These are phyloP conservation scores for Lethenteron reissneri DNA, from an alignment of 2,113 vertebrate species.

Conservation along the genomic window DNA sequence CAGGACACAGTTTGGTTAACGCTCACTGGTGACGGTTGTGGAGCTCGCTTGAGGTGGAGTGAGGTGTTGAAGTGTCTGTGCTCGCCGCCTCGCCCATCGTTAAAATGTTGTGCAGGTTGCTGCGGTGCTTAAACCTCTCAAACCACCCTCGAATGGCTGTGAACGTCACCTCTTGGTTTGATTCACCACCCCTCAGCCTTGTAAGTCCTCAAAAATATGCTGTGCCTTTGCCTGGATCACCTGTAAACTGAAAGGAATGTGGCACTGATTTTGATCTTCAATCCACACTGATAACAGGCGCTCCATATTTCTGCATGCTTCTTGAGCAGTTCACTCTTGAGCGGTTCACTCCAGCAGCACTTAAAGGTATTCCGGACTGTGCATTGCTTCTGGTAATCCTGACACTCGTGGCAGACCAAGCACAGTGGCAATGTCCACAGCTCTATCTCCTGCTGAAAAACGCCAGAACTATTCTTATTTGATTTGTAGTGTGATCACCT, in stretches of 20 bases:
- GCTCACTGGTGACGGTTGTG: too few species aligned
- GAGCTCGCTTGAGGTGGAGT: too few species aligned
- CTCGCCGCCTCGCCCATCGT: not conserved
- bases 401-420: too few species aligned
- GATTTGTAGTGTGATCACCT: too few species aligned
- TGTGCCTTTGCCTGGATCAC: constrained; percentile 1
- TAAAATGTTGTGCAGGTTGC: not conserved
- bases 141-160: constrained; percentile 5
- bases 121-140: not conserved
- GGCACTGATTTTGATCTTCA: not conserved
- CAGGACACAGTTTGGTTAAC: too few species aligned
- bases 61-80: not conserved
- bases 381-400: too few species aligned
- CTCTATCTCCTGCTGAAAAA: too few species aligned
- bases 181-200: not conserved
- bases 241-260: not conserved
- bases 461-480: too few species aligned
- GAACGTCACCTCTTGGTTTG: not conserved
- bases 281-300: not conserved
- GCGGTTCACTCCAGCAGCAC: too few species aligned
- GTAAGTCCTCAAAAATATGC: not conserved
- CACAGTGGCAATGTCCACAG: too few species aligned
- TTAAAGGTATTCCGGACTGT: too few species aligned
- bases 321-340: too few species aligned
- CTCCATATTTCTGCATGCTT: not conserved